Conservation (phyloP, 2,888 invertebrate genomes). For the Tricholauxania praeusta region DNA sequence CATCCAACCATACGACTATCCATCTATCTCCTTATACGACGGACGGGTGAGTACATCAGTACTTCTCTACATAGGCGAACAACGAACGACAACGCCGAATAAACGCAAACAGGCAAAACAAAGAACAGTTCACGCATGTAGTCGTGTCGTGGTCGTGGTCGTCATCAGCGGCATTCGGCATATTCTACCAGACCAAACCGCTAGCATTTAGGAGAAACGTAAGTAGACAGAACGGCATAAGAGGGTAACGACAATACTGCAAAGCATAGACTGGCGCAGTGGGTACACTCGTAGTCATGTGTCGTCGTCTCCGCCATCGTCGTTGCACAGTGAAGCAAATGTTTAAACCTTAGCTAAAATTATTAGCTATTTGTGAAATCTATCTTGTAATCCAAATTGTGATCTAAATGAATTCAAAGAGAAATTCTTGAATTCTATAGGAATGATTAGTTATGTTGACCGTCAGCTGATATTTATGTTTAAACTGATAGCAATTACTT, state of each 20-base stretch:
- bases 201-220: neutral
- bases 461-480: too few species aligned
- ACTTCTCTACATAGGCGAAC: slow-evolving; percentile 26
- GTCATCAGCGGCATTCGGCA: slow-evolving; percentile 33
- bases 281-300: slow-evolving; percentile 15
- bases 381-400: too few species aligned
- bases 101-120: slow-evolving; percentile 32
- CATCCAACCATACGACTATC: slow-evolving; percentile 1
- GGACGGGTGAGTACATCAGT: slow-evolving; percentile 13
- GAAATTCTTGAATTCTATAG: too few species aligned
- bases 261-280: slow-evolving; percentile 30
- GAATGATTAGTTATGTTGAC: too few species aligned
- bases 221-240: slow-evolving; percentile 27
- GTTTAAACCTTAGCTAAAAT: too few species aligned
- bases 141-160: slow-evolving; percentile 36
- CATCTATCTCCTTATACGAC: slow-evolving; percentile 5
- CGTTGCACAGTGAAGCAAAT: slow-evolving; percentile 1
- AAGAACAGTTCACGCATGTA: slow-evolving; percentile 36
- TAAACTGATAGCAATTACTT: too few species aligned
- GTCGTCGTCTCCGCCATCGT: slow-evolving; percentile 11
- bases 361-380: too few species aligned
- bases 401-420: too few species aligned
- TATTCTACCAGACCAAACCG: slow-evolving; percentile 21
- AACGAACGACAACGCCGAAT: neutral
- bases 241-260: slow-evolving; percentile 21